Conservation (phyloP, 2,113 vertebrate species). For the Calyptommatus sinebrachiatus region DNA sequence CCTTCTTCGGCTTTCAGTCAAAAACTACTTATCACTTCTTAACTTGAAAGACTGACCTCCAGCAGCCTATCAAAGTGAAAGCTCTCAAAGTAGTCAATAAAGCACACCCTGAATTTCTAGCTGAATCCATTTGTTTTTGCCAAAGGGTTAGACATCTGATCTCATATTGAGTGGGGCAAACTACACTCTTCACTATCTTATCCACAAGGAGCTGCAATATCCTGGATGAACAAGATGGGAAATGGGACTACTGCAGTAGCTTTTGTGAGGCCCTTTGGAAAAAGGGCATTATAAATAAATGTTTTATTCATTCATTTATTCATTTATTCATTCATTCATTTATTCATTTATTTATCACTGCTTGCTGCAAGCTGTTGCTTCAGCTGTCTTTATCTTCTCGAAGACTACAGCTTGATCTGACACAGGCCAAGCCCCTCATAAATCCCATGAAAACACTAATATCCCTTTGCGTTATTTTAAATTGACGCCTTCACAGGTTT, state of each 20-base stretch:
- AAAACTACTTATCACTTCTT: constrained; percentile 44
- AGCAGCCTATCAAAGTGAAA: constrained; percentile 44
- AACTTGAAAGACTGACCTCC: constrained; percentile 39
- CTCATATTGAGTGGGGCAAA: not conserved
- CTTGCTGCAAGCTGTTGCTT: not conserved
- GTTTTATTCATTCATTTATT: too few relatives aligned
- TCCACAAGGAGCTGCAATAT: accelerated
- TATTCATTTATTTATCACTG: too few relatives aligned
- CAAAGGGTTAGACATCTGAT: constrained; percentile 14
- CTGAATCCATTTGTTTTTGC: constrained; percentile 40
- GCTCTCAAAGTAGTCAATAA: constrained; percentile 44
- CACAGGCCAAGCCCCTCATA: not conserved
- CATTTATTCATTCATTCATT: too few relatives aligned
- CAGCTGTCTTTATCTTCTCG: not conserved
- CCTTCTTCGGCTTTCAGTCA: constrained; percentile 39
- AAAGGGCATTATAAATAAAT: too few relatives aligned
- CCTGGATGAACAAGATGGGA: not conserved
- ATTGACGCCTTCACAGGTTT: not conserved
- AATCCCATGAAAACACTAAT: not conserved
- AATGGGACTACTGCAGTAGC: not conserved
- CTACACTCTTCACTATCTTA: not conserved
- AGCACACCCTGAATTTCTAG: constrained; percentile 31
- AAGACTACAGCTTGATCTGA: not conserved
- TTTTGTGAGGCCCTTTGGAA: too few relatives aligned
- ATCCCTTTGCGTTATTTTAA: not conserved